Evolutionary conservation across 2,888 invertebrate species (phyloP), one percentile per base, ranked within the genome.

Genomic region (Serripes groenlandicus): DNA sequence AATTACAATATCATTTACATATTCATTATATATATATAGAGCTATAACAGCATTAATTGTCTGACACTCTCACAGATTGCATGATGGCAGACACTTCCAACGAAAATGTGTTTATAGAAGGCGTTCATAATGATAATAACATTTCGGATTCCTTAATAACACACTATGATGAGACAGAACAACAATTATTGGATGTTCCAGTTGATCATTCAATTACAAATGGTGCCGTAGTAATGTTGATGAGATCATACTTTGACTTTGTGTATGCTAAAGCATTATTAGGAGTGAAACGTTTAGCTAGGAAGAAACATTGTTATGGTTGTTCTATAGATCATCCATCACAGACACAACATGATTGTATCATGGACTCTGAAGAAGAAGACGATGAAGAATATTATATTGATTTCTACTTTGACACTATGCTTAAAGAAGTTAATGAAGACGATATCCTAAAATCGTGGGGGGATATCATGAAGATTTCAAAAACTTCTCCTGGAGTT

Each of bases 311-410:
- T 26, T 71, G 75, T 28, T 76, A 68, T 34, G 75, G 75, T 21
- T 81, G 80, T 68, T 3, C 42, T 30, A 75, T 58, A 3, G 35
- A 72, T 23, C 80, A 75, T 26, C 75, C 75, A 0, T 80, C 75
- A 23, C 80, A 80, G 28, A 75, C 7, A 21, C 62, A 80, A 42
- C 80, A 80, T 72, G 72, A 72, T 30, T 80, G 80, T 72, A 21
- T 80, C 1, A 49, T 68, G 49, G 18, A 42, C 28, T 60, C 73
- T 52, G 37, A 56, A 52, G n/a, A n/a, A n/a, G 49, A 52, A 2
- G 26, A 35, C 3, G 80, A 80, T 72, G 71, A 75, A 37, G 75
- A 72, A 71, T 4, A 69, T 21, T n/a, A 18, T 1, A 37, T 76
- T n/a, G 76, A 76, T 21, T 71, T 75, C 42, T 75, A 80, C 54